phyloP scores from a whole-genome alignment of 1,140 invertebrate species.

The Drosophila serrata region DNA sequence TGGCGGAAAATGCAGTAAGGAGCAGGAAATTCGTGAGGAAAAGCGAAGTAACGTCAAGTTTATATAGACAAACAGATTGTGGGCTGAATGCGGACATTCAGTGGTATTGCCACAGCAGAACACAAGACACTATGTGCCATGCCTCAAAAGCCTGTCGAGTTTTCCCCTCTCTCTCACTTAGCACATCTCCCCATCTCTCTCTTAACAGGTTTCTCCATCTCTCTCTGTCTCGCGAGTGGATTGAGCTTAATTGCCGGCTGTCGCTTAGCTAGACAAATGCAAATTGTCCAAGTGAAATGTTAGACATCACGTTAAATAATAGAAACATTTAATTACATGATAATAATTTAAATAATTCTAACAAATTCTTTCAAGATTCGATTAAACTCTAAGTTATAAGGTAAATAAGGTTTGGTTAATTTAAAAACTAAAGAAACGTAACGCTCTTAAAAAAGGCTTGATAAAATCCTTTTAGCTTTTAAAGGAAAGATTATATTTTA shows the following conservation, averaged over 20 bases:
- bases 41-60: constrained; percentile 29
- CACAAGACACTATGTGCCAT: constrained; percentile 15
- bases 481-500: no score
- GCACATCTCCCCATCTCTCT: neutral
- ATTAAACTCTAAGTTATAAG: neutral
- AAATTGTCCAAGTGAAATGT: constrained; percentile 38
- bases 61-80: constrained; percentile 49
- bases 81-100: constrained; percentile 46
- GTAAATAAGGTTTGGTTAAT: neutral
- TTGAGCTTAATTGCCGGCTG: constrained; percentile 36
- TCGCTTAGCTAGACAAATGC: constrained; percentile 41
- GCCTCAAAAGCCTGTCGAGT: constrained; percentile 37
- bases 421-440: neutral
- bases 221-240: neutral
- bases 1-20: constrained; percentile 6
- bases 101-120: constrained; percentile 29
- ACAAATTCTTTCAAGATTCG: neutral
- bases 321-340: constrained; percentile 13
- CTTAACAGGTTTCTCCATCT: neutral
- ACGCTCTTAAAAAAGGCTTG: no score
- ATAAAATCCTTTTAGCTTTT: no score
- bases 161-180: neutral
- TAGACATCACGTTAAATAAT: constrained; percentile 36
- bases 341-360: no score
- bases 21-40: constrained; percentile 5